A percentile compares a stretch with the other conserved stretches of the same genome.
phyloP scores from a whole-genome alignment of 92 coral and sea anemone species.

The Palythoa grandiflora region DNA sequence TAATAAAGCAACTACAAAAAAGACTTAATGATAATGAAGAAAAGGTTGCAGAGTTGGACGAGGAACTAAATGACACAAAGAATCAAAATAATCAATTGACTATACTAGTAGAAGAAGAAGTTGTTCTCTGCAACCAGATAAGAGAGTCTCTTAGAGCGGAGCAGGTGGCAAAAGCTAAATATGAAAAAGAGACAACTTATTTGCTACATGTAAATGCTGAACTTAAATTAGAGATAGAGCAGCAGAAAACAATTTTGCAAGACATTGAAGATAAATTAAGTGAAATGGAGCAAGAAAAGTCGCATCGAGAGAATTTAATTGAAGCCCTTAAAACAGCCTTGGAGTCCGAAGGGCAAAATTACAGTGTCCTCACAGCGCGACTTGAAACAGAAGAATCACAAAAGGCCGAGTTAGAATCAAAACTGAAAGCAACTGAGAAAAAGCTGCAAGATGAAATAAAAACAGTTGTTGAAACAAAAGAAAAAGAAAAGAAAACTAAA shows the following conservation, averaged over 20 bases:
- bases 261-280: constrained; percentile 68
- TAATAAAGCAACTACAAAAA: constrained; percentile 54
- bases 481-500: constrained; percentile 67
- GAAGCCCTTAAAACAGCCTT: constrained; percentile 81
- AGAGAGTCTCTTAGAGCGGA: constrained; percentile 74
- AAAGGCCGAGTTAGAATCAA: constrained; percentile 66
- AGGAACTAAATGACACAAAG: constrained; percentile 52
- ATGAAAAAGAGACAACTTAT: constrained; percentile 72
- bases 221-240: constrained; percentile 60
- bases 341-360: constrained; percentile 85
- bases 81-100: constrained; percentile 22
- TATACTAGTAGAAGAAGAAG: constrained; percentile 52
- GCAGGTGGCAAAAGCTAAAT: constrained; percentile 71
- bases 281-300: constrained; percentile 68
- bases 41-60: constrained; percentile 54
- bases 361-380: constrained; percentile 72
- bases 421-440: constrained; percentile 70
- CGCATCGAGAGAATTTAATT: constrained; percentile 57
- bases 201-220: constrained; percentile 57
- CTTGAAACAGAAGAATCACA: constrained; percentile 78
- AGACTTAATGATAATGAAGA: constrained; percentile 63
- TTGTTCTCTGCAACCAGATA: constrained; percentile 61
- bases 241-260: constrained; percentile 59
- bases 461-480: constrained; percentile 64
- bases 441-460: constrained; percentile 66